Evolutionary conservation across 2,797 vertebrate genomes (phyloP), one percentile per base, ranked within the genome.

Genomic region (Orientallactaga sibirica): DNA sequence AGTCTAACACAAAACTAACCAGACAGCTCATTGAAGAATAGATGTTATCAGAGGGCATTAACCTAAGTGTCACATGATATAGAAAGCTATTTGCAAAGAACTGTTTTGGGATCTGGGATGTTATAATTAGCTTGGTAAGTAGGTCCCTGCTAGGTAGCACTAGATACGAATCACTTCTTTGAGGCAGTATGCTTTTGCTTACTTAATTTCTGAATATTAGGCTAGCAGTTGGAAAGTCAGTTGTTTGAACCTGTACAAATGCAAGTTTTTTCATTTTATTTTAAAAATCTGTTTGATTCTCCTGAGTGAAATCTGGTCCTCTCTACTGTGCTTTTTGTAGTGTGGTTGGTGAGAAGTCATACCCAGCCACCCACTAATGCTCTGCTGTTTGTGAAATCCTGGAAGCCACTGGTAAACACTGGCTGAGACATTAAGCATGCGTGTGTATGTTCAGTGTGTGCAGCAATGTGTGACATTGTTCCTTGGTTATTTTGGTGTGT

Each of bases 231-330:
- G 68, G 25, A n/a, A 82, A 93, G 55, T 25, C 55, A 74, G 83
- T 73, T 62, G n/a, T 67, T 88, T 61, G 74, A 79, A 33, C 29
- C 33, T 80, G 16, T 37, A 73, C 64, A 92, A 68, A 66, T 61
- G 55, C 77, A 2, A 66, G 7, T 18, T 68, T 80, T 70, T 73
- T 41, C 4, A 1, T 70, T 16, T 58, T 20, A 5, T 48, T 19
- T 27, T 61, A 29, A 77, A 76, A 48, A 48, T 66, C 18, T 4
- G 41, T 76, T 73, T 90, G 79, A 86, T 90, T 74, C 61, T 85
- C 92, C 41, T 81, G 93, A 91, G 92, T 70, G 94, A 86, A 85
- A 82, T 89, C 48, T 52, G 25, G 55, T n/a, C 58, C 62, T 86
- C 18, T 67, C 41, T 76, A 20, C 12, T 14, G 22, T 91, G 27